Evolutionary conservation across 2,797 vertebrate species (phyloP).

Genomic region (Hipposideros larvatus): DNA sequence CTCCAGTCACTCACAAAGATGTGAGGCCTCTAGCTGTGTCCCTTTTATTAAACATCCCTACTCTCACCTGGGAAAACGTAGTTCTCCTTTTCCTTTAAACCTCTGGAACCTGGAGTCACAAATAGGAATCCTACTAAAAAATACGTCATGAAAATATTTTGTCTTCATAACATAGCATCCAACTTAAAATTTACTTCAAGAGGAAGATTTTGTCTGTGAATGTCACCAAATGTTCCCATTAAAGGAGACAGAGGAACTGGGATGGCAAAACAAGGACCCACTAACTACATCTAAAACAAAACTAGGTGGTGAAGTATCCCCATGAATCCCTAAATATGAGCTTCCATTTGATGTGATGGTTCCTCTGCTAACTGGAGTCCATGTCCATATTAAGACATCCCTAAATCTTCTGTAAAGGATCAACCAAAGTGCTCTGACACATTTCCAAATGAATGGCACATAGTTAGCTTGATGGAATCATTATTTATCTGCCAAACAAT

Average conservation of each 20-base stretch:
- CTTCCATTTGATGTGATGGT: background rate
- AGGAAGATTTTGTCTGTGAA: background rate
- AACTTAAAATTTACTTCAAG: background rate
- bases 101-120: background rate
- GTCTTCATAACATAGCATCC: background rate
- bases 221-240: background rate
- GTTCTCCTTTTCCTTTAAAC: constrained; percentile 35
- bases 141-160: background rate
- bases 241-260: background rate
- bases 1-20: background rate
- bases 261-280: background rate
- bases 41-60: background rate
- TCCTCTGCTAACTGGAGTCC: background rate
- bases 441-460: constrained; percentile 37
- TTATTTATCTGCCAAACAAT: constrained; percentile 60
- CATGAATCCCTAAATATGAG: background rate
- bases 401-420: background rate
- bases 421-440: background rate
- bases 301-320: background rate
- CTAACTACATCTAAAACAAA: background rate
- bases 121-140: constrained; percentile 32
- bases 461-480: background rate
- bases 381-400: background rate
- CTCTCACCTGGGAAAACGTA: background rate
- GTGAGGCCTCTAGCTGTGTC: background rate